Conservation (phyloP, 2,797 vertebrate species). For the Pantherophis alleghaniensis region DNA sequence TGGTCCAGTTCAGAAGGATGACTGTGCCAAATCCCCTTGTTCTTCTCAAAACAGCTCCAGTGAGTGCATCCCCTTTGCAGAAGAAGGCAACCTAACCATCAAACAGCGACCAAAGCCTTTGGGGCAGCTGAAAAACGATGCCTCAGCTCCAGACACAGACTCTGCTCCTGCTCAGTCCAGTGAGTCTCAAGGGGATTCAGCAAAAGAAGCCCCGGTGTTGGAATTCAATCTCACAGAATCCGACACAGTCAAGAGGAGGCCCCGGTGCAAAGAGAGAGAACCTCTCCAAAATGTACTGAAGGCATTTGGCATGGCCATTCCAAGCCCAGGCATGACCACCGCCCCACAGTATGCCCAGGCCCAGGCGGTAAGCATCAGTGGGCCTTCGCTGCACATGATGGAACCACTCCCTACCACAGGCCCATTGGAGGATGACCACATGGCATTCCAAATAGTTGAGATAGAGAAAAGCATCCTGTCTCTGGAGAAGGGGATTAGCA, state of each 20-base stretch:
- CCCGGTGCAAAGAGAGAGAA: conserved; percentile 81
- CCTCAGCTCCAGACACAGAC: fast-evolving
- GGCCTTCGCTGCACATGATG: fast-evolving
- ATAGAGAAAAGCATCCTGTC: conserved; percentile 67
- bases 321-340: not conserved
- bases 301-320: conserved; percentile 59
- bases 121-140: conserved; percentile 61
- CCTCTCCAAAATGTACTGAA: conserved; percentile 68
- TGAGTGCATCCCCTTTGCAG: conserved; percentile 87
- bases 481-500: conserved; percentile 73
- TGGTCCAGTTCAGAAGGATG: conserved; percentile 40
- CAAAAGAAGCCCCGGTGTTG: conserved; percentile 55
- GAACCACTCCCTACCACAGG: not conserved
- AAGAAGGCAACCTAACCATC: conserved; percentile 94
- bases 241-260: conserved; percentile 88
- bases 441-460: conserved; percentile 66
- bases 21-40: conserved; percentile 33
- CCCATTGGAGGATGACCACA: conserved; percentile 43
- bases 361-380: conserved; percentile 45
- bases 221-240: conserved; percentile 95
- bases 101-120: conserved; percentile 86
- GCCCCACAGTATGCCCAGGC: conserved; percentile 48
- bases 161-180: fast-evolving
- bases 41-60: conserved; percentile 78
- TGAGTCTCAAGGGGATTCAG: fast-evolving